Percentiles rank a stretch among this genome's conserved stretches.
Conservation (phyloP, 2,113 vertebrate genomes). For the Ivindomyrus marchei region DNA sequence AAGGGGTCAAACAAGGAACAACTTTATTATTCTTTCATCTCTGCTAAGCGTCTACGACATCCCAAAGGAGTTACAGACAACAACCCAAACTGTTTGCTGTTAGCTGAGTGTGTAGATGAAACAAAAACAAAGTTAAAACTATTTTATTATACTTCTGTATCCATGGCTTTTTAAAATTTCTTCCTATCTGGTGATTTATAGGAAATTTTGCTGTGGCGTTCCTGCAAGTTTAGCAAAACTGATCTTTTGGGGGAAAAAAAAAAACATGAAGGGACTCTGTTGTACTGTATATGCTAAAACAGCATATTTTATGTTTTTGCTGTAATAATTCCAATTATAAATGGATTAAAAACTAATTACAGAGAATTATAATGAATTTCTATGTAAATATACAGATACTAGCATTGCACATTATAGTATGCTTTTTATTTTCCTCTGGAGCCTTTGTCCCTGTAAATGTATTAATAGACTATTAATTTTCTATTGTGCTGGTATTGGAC, state of each 20-base stretch:
- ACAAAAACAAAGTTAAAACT: constrained; percentile 20
- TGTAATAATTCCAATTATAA: constrained; percentile 74
- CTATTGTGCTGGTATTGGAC: constrained; percentile 79
- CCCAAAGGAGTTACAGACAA: constrained; percentile 55
- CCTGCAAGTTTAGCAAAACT: constrained; percentile 38
- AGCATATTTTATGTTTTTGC: constrained; percentile 70
- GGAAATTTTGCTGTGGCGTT: constrained; percentile 44
- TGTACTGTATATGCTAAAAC: constrained; percentile 57
- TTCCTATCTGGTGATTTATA: constrained; percentile 47
- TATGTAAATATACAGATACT: constrained; percentile 85
- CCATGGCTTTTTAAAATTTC: constrained; percentile 51
- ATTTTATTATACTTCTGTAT: constrained; percentile 51
- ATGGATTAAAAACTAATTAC: constrained; percentile 62
- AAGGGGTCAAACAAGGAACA: constrained; percentile 53
- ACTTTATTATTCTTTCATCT: constrained; percentile 62
- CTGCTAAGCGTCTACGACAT: constrained; percentile 59
- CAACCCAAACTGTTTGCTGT: constrained; percentile 42
- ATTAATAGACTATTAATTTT: constrained; percentile 66
- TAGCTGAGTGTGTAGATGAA: constrained; percentile 27
- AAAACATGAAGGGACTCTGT: constrained; percentile 60
- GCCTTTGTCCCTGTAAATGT: constrained; percentile 77
- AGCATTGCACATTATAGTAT: constrained; percentile 79
- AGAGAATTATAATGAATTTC: constrained; percentile 70
- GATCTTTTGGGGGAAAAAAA: constrained; percentile 41
- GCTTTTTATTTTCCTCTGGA: constrained; percentile 73